A percentile compares a stretch with the other conserved stretches of the same genome.
Conservation (phyloP, 2,888 invertebrate species). For the Palloptera scutellata region DNA sequence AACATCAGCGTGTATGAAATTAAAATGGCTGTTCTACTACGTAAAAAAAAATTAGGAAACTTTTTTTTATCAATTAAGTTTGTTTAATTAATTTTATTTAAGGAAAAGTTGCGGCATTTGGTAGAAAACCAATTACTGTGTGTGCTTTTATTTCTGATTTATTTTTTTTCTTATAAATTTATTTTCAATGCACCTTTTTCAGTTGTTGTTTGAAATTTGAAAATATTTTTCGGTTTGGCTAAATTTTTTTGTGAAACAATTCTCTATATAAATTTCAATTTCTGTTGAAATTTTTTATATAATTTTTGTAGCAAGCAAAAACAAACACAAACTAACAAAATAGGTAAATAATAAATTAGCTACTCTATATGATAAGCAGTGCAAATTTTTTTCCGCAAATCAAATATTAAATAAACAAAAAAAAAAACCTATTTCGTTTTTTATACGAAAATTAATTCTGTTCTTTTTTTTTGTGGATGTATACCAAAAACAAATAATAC, state of each 20-base stretch:
- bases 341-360: slow-evolving; percentile 1
- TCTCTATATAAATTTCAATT: not conserved
- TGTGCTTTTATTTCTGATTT: not conserved
- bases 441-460: slow-evolving; percentile 25
- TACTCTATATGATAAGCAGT: slow-evolving; percentile 50
- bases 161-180: slow-evolving; percentile 20
- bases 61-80: slow-evolving; percentile 37
- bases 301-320: slow-evolving; percentile 5
- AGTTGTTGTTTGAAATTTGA: slow-evolving; percentile 5
- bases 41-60: not conserved
- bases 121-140: not conserved
- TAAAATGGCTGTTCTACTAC: not conserved
- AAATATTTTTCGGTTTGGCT: slow-evolving; percentile 1
- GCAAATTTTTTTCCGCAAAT: slow-evolving; percentile 57
- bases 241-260: slow-evolving; percentile 5
- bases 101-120: slow-evolving; percentile 6
- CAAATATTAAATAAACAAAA: slow-evolving; percentile 1
- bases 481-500: slow-evolving; percentile 3
- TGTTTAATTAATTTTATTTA: slow-evolving; percentile 27
- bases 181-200: slow-evolving; percentile 20
- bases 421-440: slow-evolving; percentile 18
- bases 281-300: not conserved
- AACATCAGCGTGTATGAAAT: slow-evolving; percentile 7
- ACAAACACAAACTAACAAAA: slow-evolving; percentile 10
- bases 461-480: too few species aligned